Evolutionary conservation across 1,140 invertebrate species (phyloP), one percentile per base, ranked within the genome.

Genomic region (Procambarus virginalis): DNA sequence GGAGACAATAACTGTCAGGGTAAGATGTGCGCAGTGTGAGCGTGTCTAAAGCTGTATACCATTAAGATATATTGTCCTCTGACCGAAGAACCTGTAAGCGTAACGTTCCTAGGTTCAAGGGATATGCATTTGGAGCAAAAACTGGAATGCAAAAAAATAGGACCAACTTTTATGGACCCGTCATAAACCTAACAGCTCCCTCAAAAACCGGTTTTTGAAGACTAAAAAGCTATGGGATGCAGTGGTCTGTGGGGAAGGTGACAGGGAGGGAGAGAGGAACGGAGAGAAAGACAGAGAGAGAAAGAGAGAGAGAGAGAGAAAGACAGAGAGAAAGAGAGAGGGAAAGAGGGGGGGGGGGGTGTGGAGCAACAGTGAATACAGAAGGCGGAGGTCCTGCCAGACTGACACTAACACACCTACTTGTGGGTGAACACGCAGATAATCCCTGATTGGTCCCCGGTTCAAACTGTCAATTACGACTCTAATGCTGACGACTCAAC

Each of bases 161-260:
- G 55, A 58, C 84, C 70, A 0, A 58, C 45, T 10, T 88, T 88
- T 88, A 88, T 88, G 86, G 86, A 55, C 34, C 86, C 58, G 48
- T 81, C 86, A 76, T 88, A 88, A 88, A 88, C 78, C 86, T 58
- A 34, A 70, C 64, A 64, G 68, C 82, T 73, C 79, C 12, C 14
- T 76, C 10, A 70, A 78, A 86, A 58, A 86, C 14, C 46, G 34
- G 34, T 75, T 68, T 68, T 84, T 70, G 34, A 84, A 46, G 68
- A 87, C 85, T 87, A n/a, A 60, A 76, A 34, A 73, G 85, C 20
- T 75, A 68, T 51, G n/a, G 78, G 20, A 77, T 81, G 68, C 79
- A 88, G 86, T 75, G 86, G 86, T 88, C 48, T 75, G 22, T 55
- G 64, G 79, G 46, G 76, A 48, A 34, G 60, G 51, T 34, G 76